These are phyloP conservation scores for Diglossa cyanea DNA, from an alignment of 2,797 vertebrate species.

Conservation along the genomic window DNA sequence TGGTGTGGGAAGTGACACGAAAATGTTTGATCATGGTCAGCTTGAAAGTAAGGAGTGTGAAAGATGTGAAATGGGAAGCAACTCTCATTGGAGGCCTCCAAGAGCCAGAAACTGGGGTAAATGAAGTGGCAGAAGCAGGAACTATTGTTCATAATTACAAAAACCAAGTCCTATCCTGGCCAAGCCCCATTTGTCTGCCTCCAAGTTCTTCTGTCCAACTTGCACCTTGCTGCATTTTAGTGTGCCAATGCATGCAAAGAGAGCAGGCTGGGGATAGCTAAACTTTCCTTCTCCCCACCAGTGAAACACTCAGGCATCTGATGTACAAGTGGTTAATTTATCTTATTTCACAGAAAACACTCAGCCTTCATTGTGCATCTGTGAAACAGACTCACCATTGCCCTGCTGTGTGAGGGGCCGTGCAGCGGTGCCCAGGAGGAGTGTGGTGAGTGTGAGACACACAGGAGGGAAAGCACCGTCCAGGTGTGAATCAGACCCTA, in stretches of 20 bases:
- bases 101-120: background rate
- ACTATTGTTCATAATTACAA: background rate
- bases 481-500: background rate
- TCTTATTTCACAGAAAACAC: background rate
- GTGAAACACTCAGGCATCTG: background rate
- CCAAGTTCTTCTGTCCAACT: background rate
- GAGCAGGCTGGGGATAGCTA: background rate
- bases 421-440: background rate
- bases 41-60: background rate
- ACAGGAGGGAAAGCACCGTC: background rate
- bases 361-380: background rate
- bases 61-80: background rate
- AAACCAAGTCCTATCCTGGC: background rate
- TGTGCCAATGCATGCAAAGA: background rate
- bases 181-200: background rate
- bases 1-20: rapidly evolving
- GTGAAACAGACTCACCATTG: background rate
- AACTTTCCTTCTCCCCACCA: background rate
- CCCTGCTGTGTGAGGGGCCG: background rate
- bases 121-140: background rate
- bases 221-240: rapidly evolving
- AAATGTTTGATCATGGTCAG: background rate
- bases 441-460: no score
- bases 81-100: rapidly evolving
- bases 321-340: background rate